Evolutionary conservation across 2,113 vertebrate genomes (phyloP).

Genomic region (Chinchilla lanigera): DNA sequence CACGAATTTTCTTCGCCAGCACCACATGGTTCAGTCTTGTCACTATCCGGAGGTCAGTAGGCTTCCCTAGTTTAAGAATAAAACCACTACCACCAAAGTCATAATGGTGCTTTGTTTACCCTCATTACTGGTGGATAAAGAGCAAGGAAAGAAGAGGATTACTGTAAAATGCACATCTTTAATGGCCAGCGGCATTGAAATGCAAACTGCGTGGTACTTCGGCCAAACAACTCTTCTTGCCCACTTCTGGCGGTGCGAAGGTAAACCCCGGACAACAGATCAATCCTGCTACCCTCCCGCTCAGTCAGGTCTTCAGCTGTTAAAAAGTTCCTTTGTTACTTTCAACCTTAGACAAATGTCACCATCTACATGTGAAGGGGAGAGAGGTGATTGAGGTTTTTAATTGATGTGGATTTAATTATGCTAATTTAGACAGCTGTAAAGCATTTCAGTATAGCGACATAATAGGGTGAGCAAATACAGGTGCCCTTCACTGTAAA

Average conservation of each 20-base stretch:
- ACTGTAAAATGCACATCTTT: constrained; percentile 88
- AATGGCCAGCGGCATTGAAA: constrained; percentile 86
- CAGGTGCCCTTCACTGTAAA: constrained; percentile 93
- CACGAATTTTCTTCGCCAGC: constrained; percentile 89
- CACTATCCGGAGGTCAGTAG: constrained; percentile 87
- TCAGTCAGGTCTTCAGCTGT: constrained; percentile 85
- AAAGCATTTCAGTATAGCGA: constrained; percentile 86
- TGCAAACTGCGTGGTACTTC: constrained; percentile 86
- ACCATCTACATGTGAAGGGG: constrained; percentile 94
- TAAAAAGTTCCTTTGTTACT: constrained; percentile 90
- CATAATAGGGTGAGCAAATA: constrained; percentile 90
- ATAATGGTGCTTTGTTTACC: constrained; percentile 89
- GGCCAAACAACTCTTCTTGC: constrained; percentile 82
- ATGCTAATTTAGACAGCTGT: constrained; percentile 95
- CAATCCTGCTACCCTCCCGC: constrained; percentile 89
- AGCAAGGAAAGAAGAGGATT: constrained; percentile 79
- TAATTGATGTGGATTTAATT: constrained; percentile 98
- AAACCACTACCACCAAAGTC: constrained; percentile 84
- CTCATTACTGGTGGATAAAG: constrained; percentile 85
- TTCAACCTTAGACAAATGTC: constrained; percentile 91
- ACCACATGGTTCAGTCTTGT: constrained; percentile 83
- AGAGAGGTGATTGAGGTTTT: constrained; percentile 92
- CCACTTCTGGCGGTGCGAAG: constrained; percentile 87
- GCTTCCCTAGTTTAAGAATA: constrained; percentile 81
- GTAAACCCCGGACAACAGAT: constrained; percentile 89